Conservation (phyloP, 2,888 invertebrate genomes). For the Arctia plantaginis region DNA sequence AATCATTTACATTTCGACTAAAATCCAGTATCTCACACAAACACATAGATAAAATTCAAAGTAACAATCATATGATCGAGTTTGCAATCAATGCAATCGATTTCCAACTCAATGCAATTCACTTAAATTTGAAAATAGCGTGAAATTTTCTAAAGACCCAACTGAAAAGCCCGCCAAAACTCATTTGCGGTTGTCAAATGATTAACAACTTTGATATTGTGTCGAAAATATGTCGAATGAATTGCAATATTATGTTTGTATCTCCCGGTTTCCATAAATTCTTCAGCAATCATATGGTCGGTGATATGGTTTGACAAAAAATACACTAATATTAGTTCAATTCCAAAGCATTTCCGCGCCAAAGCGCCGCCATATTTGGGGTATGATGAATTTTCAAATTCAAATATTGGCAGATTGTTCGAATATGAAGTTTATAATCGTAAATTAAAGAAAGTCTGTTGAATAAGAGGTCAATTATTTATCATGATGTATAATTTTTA, state of each 20-base stretch:
- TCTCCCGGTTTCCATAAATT: conserved; percentile 46
- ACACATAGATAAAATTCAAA: conserved; percentile 67
- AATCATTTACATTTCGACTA: conserved; percentile 22
- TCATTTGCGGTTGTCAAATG: conserved; percentile 34
- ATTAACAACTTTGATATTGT: conserved; percentile 28
- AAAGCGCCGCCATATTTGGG: conserved; percentile 1
- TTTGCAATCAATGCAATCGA: conserved; percentile 36
- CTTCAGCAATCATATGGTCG: conserved; percentile 50
- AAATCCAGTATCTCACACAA: conserved; percentile 66
- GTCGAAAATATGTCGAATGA: conserved; percentile 11
- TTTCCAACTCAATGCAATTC: background rate
- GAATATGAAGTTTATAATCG: background rate
- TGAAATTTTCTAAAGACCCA: conserved; percentile 20
- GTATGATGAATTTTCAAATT: conserved; percentile 7
- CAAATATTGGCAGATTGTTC: background rate
- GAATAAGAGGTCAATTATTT: no score
- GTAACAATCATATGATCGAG: conserved; percentile 74
- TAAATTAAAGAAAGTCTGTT: no score
- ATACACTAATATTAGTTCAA: background rate
- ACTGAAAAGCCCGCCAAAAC: conserved; percentile 44
- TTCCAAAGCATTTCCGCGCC: background rate
- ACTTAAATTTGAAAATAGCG: conserved; percentile 28
- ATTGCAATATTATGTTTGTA: conserved; percentile 37
- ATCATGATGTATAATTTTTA: no score
- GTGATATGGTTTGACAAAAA: conserved; percentile 27